A percentile compares a stretch with the other conserved stretches of the same genome.
These are phyloP conservation scores for Xanthorhoe spadicearia DNA, from an alignment of 2,888 invertebrate genomes.

Conservation along the genomic window DNA sequence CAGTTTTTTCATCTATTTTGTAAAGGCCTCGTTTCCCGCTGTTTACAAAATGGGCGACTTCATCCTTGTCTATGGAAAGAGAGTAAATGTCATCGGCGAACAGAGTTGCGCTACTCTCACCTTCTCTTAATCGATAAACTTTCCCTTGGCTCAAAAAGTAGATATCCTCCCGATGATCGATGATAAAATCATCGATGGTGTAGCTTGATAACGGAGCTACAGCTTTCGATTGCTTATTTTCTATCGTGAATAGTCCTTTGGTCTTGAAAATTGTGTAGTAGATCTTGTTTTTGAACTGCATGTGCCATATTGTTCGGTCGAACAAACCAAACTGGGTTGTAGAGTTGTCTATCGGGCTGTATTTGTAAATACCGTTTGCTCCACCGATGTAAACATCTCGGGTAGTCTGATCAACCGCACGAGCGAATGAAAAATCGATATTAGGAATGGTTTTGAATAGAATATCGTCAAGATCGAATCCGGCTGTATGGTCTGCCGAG, in stretches of 20 bases:
- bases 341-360: conserved; percentile 52
- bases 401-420: conserved; percentile 61
- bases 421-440: conserved; percentile 64
- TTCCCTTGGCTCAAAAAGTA: conserved; percentile 64
- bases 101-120: conserved; percentile 51
- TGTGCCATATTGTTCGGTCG: conserved; percentile 67
- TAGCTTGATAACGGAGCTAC: conserved; percentile 56
- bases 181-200: conserved; percentile 67
- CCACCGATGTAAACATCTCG: conserved; percentile 65
- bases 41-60: conserved; percentile 63
- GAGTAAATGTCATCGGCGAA: conserved; percentile 63
- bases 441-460: conserved; percentile 55
- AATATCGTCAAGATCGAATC: conserved; percentile 62
- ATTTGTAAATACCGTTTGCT: conserved; percentile 61
- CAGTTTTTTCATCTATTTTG: conserved; percentile 58
- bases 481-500: conserved; percentile 58
- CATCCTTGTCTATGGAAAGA: conserved; percentile 60
- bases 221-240: conserved; percentile 53
- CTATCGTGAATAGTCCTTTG: conserved; percentile 58
- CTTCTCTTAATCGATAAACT: conserved; percentile 60
- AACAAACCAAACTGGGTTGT: conserved; percentile 54
- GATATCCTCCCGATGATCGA: conserved; percentile 64
- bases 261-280: conserved; percentile 61
- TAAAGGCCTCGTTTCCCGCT: conserved; percentile 62
- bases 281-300: conserved; percentile 64